Evolutionary conservation across 2,797 vertebrate species (phyloP), one percentile per base, ranked within the genome.

Genomic region (Myripristis murdjan): DNA sequence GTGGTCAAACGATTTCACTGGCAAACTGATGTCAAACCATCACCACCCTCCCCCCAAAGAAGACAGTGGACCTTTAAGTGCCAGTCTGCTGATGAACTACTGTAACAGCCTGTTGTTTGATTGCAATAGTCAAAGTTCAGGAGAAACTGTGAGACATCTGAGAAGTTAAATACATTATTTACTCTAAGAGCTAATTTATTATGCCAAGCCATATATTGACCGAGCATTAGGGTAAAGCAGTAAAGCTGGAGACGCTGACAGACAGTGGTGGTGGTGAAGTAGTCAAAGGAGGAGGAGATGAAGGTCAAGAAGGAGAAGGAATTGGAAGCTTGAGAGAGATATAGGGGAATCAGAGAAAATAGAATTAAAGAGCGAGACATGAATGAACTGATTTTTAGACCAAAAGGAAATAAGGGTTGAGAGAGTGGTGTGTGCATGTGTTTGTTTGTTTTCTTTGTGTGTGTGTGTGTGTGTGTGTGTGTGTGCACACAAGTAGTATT

Each of bases 131-230:
- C 49, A 26, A 6, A 46, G 41, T 20, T 23, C 15, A 18, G 15
- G 33, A 24, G 49, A 22, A 37, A 35, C 22, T 20, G 49, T 26
- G 43, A 57, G 37, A 9, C 39, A 10, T 5, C 48, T 16, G 11
- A 53, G 57, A 56, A 39, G 33, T n/a, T 20, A 39, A 72, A 81
- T 79, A 20, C 58, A 82, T 86, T 79, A 88, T 91, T 90, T 69
- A 85, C 70, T 72, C 51, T 35, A 7, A 8, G 20, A 79, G 63
- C 64, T 90, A 52, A 87, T 87, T 86, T 84, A 68, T 73, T 80
- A 87, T 72, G 75, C 74, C 67, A 65, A 63, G n/a, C 43, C 48
- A 64, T 71, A 44, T 88, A 90, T 91, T 39, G 87, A 91, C 91
- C 74, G 57, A 57, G 77, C 22, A 23, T 51, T 68, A n/a, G n/a